A percentile compares a stretch with the other conserved stretches of the same genome.
Conservation (phyloP, 2,797 vertebrate genomes). For the Lateolabrax maculatus region DNA sequence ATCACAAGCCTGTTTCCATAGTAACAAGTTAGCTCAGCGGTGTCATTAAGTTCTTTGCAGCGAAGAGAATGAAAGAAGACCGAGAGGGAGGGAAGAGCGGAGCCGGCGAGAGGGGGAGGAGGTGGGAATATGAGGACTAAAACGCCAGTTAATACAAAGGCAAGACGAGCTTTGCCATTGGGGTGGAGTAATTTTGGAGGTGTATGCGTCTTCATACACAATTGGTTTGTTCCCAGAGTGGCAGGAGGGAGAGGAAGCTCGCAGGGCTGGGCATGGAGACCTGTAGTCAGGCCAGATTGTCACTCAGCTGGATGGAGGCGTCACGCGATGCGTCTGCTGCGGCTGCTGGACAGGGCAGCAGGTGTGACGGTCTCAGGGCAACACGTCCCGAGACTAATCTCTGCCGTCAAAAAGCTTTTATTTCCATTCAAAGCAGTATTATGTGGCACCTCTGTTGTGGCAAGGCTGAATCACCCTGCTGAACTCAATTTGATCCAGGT, state of each 20-base stretch:
- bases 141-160: constrained; percentile 64
- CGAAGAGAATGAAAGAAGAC: constrained; percentile 76
- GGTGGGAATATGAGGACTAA: constrained; percentile 48
- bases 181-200: constrained; percentile 2
- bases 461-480: constrained; percentile 17
- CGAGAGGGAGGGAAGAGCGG: constrained; percentile 59
- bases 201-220: constrained; percentile 21
- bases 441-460: not conserved
- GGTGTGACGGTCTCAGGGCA: constrained; percentile 43
- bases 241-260: constrained; percentile 8
- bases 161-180: constrained; percentile 26
- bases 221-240: constrained; percentile 14
- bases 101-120: constrained; percentile 29
- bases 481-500: constrained; percentile 31
- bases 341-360: constrained; percentile 46
- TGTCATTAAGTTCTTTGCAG: constrained; percentile 84
- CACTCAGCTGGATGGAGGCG: constrained; percentile 66
- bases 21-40: constrained; percentile 77
- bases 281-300: constrained; percentile 75
- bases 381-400: constrained; percentile 14
- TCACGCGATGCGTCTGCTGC: constrained; percentile 41
- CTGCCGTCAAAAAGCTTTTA: constrained; percentile 12
- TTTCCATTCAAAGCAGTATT: constrained; percentile 23
- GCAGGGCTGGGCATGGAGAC: constrained; percentile 38
- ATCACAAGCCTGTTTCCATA: constrained; percentile 79